Evolutionary conservation across 2,797 vertebrate species (phyloP), one percentile per base, ranked within the genome.

Genomic region (Amniataba percoides): DNA sequence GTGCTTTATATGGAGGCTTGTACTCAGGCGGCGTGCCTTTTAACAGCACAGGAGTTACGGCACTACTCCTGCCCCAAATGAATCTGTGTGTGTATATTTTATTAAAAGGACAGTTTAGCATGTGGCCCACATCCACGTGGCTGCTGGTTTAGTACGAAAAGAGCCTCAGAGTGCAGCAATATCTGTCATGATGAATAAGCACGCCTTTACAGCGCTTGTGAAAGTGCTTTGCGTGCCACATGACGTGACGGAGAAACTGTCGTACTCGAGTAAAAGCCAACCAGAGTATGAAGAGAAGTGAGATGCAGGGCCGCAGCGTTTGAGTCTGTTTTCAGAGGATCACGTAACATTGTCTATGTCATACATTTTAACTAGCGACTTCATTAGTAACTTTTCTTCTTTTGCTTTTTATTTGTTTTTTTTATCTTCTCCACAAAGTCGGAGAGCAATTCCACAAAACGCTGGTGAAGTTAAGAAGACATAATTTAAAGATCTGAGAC

Each of bases 181-280:
- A 53, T 31, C 66, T 31, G 73, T 53, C 74, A 77, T 16, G 27
- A 70, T 40, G 59, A 82, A 68, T 68, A 59, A 77, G 65, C 18
- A 49, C 45, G 36, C 23, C n/a, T 66, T 73, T 19, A 16, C 13
- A 43, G 18, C 27, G 1, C 36, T 27, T 12, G 52, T 56, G 52
- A 34, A 60, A 59, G 58, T 21, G 1, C 14, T 56, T 64, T 55
- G 53, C 4, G 13, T 64, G 58, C 31, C 7, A 27, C 39, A 1
- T 27, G 14, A 66, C 1, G 0, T 46, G 39, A 71, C 67, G 53
- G 18, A 49, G 71, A 66, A 36, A 43, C 13, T 27, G 36, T 45
- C 11, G 55, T n/a, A 4, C 19, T 34, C 36, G 21, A 51, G 7
- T 23, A 34, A 53, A 2, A 53, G 15, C 23, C 43, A 12, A 4